Evolutionary conservation across 2,888 invertebrate genomes (phyloP).

Genomic region (Clanis bilineata): DNA sequence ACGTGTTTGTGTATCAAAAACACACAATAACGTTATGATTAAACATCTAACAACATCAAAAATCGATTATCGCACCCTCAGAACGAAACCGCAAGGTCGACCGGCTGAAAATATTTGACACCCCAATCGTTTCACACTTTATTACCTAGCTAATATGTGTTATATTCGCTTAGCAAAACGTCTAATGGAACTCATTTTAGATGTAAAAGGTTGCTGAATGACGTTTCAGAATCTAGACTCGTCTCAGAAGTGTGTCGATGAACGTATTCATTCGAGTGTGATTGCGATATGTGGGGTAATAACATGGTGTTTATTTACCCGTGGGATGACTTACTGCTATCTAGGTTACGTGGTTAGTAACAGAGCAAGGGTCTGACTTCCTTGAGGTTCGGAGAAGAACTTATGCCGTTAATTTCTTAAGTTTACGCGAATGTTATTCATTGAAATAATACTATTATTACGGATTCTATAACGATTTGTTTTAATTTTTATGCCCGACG

Average conservation of each 20-base stretch:
- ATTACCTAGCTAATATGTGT: not conserved
- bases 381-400: too few species aligned
- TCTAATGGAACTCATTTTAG: not conserved
- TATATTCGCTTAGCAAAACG: not conserved
- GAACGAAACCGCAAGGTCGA: slow-evolving; percentile 11
- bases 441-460: too few species aligned
- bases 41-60: slow-evolving; percentile 18
- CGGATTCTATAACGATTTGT: too few species aligned
- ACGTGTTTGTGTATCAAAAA: not conserved
- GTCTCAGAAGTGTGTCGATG: not conserved
- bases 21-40: slow-evolving; percentile 1
- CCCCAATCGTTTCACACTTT: not conserved
- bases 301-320: not conserved
- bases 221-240: not conserved
- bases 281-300: not conserved
- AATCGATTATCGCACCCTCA: slow-evolving; percentile 18
- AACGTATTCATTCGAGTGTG: not conserved
- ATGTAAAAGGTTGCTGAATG: slow-evolving; percentile 13
- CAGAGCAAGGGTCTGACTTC: too few species aligned
- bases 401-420: too few species aligned
- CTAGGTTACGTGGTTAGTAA: too few species aligned
- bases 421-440: too few species aligned
- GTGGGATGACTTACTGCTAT: not conserved
- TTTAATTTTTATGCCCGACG: too few species aligned
- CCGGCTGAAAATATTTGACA: not conserved